Percentiles rank a stretch among this genome's conserved stretches.
Conservation (phyloP, 2,888 invertebrate species). For the Phaonia tiefii region DNA sequence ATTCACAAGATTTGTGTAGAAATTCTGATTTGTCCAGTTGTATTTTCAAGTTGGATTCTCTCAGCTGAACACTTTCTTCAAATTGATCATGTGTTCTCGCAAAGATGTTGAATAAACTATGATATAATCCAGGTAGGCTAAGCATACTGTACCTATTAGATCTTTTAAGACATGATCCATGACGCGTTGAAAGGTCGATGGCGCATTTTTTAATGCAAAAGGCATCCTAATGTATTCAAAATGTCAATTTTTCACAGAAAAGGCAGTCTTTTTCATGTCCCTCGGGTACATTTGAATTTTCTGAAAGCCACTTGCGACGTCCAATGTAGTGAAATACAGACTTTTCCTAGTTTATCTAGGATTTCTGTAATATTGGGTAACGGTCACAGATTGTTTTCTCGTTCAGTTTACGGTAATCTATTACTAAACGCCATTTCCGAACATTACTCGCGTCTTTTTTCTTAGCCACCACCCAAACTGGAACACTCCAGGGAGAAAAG, state of each 20-base stretch:
- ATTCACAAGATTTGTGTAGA: too few species aligned
- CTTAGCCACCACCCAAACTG: slow-evolving; percentile 39
- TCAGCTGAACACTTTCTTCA: slow-evolving; percentile 35
- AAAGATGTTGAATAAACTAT: slow-evolving; percentile 29
- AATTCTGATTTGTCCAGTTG: slow-evolving; percentile 32
- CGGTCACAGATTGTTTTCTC: slow-evolving; percentile 10
- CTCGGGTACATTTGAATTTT: slow-evolving; percentile 42
- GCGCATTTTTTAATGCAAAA: slow-evolving; percentile 40
- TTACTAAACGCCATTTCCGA: slow-evolving; percentile 48
- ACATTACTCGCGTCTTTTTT: slow-evolving; percentile 3
- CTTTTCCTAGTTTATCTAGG: slow-evolving; percentile 37
- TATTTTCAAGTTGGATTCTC: slow-evolving; percentile 39
- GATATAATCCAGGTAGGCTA: slow-evolving; percentile 46
- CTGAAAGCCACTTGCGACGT: slow-evolving; percentile 44
- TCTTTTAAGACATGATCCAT: slow-evolving; percentile 35
- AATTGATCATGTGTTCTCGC: not conserved
- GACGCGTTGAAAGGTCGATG: slow-evolving; percentile 41
- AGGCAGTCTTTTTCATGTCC: slow-evolving; percentile 44
- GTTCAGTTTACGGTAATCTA: slow-evolving; percentile 45
- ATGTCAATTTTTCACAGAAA: slow-evolving; percentile 40
- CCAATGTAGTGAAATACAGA: slow-evolving; percentile 48
- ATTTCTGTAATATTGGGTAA: slow-evolving; percentile 53
- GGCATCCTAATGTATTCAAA: slow-evolving; percentile 42
- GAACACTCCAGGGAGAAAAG: slow-evolving; percentile 26
- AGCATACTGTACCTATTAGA: slow-evolving; percentile 33